Evolutionary conservation across 2,113 vertebrate genomes (phyloP), one percentile per base, ranked within the genome.

Genomic region (Neolamprologus fasciatus): DNA sequence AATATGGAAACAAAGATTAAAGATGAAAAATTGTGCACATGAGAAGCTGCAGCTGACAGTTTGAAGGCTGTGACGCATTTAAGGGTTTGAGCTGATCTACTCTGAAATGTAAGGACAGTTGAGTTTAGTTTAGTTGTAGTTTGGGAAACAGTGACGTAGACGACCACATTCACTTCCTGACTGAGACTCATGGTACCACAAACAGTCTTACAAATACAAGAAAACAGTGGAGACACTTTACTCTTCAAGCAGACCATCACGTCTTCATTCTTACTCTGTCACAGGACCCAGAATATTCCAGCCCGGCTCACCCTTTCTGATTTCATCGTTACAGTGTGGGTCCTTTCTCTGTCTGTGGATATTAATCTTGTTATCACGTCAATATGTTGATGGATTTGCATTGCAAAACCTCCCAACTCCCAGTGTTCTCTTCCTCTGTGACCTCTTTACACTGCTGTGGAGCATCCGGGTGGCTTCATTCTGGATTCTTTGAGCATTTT

Each of bases 191-290:
- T 8, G n/a, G 11, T 21, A 4, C 7, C 17, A 8, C 61, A 66
- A 7, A 21, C 33, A n/a, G 4, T 0, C 9, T n/a, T 1, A 6
- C 28, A 37, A 66, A 12, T 8, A 37, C 58, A 63, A 31, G 7
- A 61, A 37, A 33, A 66, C 6, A n/a, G 33, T 2, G 0, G 6
- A 33, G 57, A 61, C 54, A 5, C 54, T 57, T 57, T 8, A 35
- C 1, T 35, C 61, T 35, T 35, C 31, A 35, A n/a, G 61, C 61
- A 66, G 31, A 35, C 57, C 26, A 9, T 3, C 57, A 17, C 28
- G 4, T 10, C 16, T 19, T 10, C 28, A 10, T 35, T 35, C 31
- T 63, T 9, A 3, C 5, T n/a, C 33, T 8, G 28, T 33, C 23
- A 16, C 55, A 57, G 7, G 13, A 26, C 1, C 17, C 31, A 66